phyloP scores from a whole-genome alignment of 2,113 vertebrate species.

The Chelonoidis abingdonii region DNA sequence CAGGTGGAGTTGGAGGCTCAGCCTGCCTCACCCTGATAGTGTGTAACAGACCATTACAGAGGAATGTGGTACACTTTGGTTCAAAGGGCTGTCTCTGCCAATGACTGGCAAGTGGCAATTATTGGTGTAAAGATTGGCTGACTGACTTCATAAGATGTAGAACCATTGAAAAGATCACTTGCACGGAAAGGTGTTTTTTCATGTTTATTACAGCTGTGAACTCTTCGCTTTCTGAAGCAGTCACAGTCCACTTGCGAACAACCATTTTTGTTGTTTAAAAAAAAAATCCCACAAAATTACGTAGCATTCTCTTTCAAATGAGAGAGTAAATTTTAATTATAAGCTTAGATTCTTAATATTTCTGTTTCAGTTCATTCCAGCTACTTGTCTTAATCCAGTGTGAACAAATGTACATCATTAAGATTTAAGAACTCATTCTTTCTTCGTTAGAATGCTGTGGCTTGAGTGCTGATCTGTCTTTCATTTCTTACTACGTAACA shows the following conservation, averaged over 20 bases:
- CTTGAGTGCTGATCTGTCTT: background rate
- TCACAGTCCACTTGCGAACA: background rate
- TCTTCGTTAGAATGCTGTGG: fast-evolving
- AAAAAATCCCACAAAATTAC: too few relatives aligned
- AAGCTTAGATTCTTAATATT: slow-evolving; percentile 21
- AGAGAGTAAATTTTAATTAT: background rate
- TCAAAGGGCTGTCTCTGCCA: background rate
- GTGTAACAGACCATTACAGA: background rate
- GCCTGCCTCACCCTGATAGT: fast-evolving
- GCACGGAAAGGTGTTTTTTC: slow-evolving; percentile 12
- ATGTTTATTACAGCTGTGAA: background rate
- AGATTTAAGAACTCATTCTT: background rate
- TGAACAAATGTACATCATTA: background rate
- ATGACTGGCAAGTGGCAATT: background rate
- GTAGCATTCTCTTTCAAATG: background rate
- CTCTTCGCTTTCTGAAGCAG: slow-evolving; percentile 21
- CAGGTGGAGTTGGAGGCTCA: fast-evolving
- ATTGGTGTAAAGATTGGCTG: background rate
- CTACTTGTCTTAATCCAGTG: background rate
- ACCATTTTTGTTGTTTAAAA: background rate
- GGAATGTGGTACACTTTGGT: background rate
- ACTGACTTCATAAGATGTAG: background rate
- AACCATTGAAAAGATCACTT: slow-evolving; percentile 25
- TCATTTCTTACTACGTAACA: background rate
- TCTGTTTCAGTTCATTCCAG: background rate